Evolutionary conservation across 2,888 invertebrate genomes (phyloP).

Genomic region (Drosophila tripunctata): DNA sequence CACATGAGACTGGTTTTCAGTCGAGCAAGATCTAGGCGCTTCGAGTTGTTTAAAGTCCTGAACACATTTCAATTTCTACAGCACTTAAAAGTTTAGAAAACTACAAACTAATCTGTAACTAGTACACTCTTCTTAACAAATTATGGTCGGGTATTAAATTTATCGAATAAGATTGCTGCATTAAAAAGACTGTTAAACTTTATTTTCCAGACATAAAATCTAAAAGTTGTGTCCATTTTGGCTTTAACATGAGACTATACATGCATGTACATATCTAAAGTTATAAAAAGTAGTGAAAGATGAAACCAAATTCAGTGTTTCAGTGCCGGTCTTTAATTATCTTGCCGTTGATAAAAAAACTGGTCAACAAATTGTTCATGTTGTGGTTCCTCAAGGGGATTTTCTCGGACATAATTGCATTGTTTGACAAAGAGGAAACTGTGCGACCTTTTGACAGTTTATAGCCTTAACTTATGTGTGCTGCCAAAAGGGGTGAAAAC

Average conservation of each 20-base stretch:
- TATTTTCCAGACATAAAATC: slow-evolving; percentile 1
- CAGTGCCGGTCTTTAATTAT: slow-evolving; percentile 53
- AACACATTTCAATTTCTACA: neutral
- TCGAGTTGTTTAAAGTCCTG: slow-evolving; percentile 9
- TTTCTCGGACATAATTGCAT: slow-evolving; percentile 59
- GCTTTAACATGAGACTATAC: too few relatives aligned
- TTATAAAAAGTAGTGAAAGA: slow-evolving; percentile 5
- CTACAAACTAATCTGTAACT: too few relatives aligned
- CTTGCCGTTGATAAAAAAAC: slow-evolving; percentile 31
- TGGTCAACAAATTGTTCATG: slow-evolving; percentile 48
- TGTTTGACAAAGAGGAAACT: slow-evolving; percentile 58
- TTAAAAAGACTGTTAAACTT: slow-evolving; percentile 11
- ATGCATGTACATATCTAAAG: too few relatives aligned
- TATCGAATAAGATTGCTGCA: neutral
- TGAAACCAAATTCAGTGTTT: slow-evolving; percentile 13
- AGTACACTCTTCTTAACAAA: neutral
- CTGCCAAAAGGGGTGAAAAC: slow-evolving; percentile 40
- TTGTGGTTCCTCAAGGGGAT: slow-evolving; percentile 31
- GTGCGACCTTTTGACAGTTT: slow-evolving; percentile 66
- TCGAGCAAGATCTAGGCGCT: neutral
- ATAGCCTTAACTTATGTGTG: slow-evolving; percentile 39
- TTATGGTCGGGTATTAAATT: neutral
- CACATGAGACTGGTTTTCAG: neutral
- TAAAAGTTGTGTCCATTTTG: too few relatives aligned
- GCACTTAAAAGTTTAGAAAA: too few relatives aligned